Base-by-base conservation (phyloP, 2,113 vertebrate species). In the Microcebus lehilahytsara region DNA sequence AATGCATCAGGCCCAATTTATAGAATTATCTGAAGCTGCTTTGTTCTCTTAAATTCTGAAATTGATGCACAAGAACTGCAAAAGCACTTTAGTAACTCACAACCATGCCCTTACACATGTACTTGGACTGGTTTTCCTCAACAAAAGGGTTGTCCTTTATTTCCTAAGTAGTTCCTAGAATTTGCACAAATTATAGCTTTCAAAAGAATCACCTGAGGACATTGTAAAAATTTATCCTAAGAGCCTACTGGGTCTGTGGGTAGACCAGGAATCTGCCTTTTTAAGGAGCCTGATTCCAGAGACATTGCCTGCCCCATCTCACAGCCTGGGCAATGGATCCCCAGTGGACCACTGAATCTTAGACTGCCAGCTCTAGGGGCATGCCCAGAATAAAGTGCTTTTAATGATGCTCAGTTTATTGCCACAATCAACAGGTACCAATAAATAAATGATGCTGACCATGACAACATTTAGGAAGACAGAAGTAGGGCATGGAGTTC, bases 51-150 rank as follows among this genome's bases (percentile, higher is more conserved):
- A n/a, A 67, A 79, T 46, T 79, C n/a, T 84, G 40, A 84, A 74
- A 27, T 2, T n/a, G 23, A 42, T 8, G 40, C 40, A 87, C 12
- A 0, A 60, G 10, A 11, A 30, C 22, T 46, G 16, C 32, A 60
- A 71, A 51, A 74, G 11, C 30, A 30, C n/a, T 3, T 23, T 11
- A 3, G 19, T 3, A 12, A 42, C 58, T 42, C 1, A 2, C 0
- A 4, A 3, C 25, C 4, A 0, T 40, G 30, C 16, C 49, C 1
- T 58, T 1, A 25, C 3, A 3, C 3, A 1, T 9, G 19, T 9
- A 64, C 8, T 23, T 3, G 1, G 9, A 22, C 9, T 13, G 17
- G 2, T 16, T 27, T 60, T 23, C 22, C 30, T 66, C 89, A 64
- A 7, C 6, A n/a, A 9, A 1, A 2, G 2, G 4, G 17, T 32